phyloP scores from a whole-genome alignment of 2,797 vertebrate species.

The Cirrhinus molitorella region DNA sequence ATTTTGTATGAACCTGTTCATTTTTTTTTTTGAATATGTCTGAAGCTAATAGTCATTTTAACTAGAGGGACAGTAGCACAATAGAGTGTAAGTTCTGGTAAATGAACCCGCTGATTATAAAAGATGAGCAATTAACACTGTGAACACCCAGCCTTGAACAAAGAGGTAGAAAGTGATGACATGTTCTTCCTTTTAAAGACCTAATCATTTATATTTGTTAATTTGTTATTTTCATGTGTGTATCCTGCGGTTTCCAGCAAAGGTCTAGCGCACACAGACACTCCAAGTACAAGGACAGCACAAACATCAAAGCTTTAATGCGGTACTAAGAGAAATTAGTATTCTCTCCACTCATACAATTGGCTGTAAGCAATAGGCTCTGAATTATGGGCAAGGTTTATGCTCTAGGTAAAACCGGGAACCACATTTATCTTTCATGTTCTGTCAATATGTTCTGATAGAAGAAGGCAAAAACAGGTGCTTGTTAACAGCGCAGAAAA shows the following conservation, averaged over 20 bases:
- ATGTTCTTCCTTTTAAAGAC: constrained; percentile 19
- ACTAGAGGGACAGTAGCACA: constrained; percentile 38
- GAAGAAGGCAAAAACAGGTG: constrained; percentile 53
- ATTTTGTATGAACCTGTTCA: neutral
- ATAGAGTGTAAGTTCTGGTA: constrained; percentile 33
- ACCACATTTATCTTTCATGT: constrained; percentile 74
- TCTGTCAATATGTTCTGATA: constrained; percentile 70
- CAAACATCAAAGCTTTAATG: constrained; percentile 69
- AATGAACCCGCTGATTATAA: constrained; percentile 50
- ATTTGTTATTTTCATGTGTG: constrained; percentile 19
- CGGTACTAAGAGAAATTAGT: constrained; percentile 66
- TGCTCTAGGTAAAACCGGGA: constrained; percentile 69
- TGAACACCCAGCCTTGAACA: constrained; percentile 22
- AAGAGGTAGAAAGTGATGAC: constrained; percentile 5
- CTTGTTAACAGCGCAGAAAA: constrained; percentile 11
- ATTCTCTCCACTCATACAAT: constrained; percentile 71
- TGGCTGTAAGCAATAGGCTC: constrained; percentile 71
- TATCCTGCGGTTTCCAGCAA: constrained; percentile 14
- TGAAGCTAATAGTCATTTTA: constrained; percentile 31
- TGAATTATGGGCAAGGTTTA: constrained; percentile 73
- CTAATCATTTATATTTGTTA: constrained; percentile 25
- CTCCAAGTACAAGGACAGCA: constrained; percentile 46
- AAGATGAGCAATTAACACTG: constrained; percentile 53
- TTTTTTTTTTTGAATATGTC: neutral
- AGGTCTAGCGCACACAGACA: neutral